Conservation (phyloP, 2,888 invertebrate genomes). For the Leucania comma region DNA sequence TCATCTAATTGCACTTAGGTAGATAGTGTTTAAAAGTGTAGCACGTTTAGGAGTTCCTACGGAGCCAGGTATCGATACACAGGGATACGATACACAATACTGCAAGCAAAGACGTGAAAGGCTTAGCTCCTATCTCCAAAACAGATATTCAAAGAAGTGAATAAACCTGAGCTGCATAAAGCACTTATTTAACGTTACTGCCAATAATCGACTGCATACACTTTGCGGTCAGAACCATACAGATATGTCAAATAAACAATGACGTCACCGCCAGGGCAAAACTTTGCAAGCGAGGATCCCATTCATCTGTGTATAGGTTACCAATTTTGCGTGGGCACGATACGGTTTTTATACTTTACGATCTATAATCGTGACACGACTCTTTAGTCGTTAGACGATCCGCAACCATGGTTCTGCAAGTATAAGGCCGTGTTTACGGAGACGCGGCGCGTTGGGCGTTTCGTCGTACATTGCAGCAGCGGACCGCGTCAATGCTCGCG, state of each 20-base stretch:
- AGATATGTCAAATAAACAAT: conserved; percentile 43
- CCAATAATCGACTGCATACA: conserved; percentile 6
- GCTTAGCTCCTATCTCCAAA: background rate
- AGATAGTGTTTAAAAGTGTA: too few relatives aligned
- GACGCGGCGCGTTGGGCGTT: too few relatives aligned
- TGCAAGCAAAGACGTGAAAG: too few relatives aligned
- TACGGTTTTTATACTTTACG: conserved; percentile 60
- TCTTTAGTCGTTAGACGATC: background rate
- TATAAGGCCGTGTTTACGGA: too few relatives aligned
- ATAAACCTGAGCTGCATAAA: background rate
- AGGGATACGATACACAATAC: too few relatives aligned
- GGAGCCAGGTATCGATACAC: too few relatives aligned
- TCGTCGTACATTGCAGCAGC: too few relatives aligned
- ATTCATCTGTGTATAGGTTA: conserved; percentile 68
- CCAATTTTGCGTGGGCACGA: conserved; percentile 65
- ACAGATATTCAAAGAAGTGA: background rate
- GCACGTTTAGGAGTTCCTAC: too few relatives aligned
- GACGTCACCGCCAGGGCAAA: conserved; percentile 42
- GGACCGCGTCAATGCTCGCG: too few relatives aligned
- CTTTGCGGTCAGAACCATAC: conserved; percentile 12
- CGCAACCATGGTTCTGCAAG: background rate
- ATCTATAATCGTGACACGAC: conserved; percentile 29
- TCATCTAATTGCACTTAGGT: too few relatives aligned
- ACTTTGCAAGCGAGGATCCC: conserved; percentile 60
- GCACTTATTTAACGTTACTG: too few relatives aligned